phyloP scores from a whole-genome alignment of 2,888 invertebrate genomes.

The Hypolimnas misippus region DNA sequence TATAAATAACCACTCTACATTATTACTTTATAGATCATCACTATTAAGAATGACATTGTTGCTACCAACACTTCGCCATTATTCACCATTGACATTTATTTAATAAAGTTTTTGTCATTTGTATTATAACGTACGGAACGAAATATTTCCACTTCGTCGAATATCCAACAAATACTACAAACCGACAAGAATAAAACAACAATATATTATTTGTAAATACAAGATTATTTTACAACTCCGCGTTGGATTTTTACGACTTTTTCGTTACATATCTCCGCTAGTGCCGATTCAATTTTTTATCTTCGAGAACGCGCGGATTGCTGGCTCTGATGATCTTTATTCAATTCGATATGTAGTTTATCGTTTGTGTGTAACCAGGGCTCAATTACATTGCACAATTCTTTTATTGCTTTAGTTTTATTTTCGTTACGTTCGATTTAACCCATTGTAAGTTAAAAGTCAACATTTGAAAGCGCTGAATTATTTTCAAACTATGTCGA shows the following conservation, averaged over 20 bases:
- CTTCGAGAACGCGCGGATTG: conserved; percentile 5
- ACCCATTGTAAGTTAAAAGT: conserved; percentile 5
- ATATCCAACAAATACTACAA: not conserved
- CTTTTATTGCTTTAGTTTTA: conserved; percentile 16
- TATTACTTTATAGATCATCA: too few relatives aligned
- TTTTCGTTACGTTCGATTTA: not conserved
- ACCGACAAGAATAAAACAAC: conserved; percentile 23
- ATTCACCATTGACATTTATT: too few relatives aligned
- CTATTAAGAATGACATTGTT: too few relatives aligned
- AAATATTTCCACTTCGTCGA: too few relatives aligned
- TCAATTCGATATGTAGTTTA: conserved; percentile 31
- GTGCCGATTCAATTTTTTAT: conserved; percentile 32
- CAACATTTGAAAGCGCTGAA: conserved; percentile 3
- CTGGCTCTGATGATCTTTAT: conserved; percentile 23
- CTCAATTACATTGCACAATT: conserved; percentile 26
- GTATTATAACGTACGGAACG: too few relatives aligned
- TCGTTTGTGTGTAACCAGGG: conserved; percentile 23
- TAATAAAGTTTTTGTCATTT: too few relatives aligned
- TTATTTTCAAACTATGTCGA: not conserved
- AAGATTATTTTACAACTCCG: conserved; percentile 35
- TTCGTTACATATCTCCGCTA: conserved; percentile 31
- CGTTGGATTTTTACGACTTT: conserved; percentile 36
- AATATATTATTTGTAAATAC: conserved; percentile 28
- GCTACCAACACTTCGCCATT: too few relatives aligned
- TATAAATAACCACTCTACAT: too few relatives aligned